Evolutionary conservation across 1,140 invertebrate genomes (phyloP).

Genomic region (Heliconius hewitsoni): DNA sequence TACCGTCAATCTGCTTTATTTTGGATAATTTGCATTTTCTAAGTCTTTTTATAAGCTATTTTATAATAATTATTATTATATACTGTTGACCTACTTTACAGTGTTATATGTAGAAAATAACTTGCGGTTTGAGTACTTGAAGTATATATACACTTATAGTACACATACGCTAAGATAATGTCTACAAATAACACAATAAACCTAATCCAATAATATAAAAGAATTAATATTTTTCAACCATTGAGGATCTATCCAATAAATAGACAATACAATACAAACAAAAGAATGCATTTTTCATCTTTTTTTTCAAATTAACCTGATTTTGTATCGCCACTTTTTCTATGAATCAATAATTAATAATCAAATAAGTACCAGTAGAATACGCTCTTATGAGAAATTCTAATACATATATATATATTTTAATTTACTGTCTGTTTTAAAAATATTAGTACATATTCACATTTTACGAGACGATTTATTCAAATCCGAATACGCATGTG

Average conservation of each 20-base stretch:
- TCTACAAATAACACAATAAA: not conserved
- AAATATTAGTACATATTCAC: not conserved
- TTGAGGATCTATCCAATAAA: constrained; percentile 5
- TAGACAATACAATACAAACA: constrained; percentile 6
- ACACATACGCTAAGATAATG: not conserved
- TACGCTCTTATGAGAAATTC: not conserved
- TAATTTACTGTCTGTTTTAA: not conserved
- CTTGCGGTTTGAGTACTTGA: too few species aligned
- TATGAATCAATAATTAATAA: not conserved
- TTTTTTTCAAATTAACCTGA: constrained; percentile 9
- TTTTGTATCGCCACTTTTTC: not conserved
- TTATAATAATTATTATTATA: too few species aligned
- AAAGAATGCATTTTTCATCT: constrained; percentile 3
- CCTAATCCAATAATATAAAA: not conserved
- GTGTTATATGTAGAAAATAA: too few species aligned
- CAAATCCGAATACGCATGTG: constrained; percentile 57
- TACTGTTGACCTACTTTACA: too few species aligned
- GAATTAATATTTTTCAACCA: not conserved
- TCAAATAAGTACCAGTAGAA: not conserved
- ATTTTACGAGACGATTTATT: not conserved
- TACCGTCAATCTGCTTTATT: too few species aligned
- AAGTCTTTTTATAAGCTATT: too few species aligned
- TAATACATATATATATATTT: not conserved
- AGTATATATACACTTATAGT: too few species aligned
- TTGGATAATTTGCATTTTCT: too few species aligned